phyloP scores from a whole-genome alignment of 2,113 vertebrate species.

The Cyprinodon brontotheroides region DNA sequence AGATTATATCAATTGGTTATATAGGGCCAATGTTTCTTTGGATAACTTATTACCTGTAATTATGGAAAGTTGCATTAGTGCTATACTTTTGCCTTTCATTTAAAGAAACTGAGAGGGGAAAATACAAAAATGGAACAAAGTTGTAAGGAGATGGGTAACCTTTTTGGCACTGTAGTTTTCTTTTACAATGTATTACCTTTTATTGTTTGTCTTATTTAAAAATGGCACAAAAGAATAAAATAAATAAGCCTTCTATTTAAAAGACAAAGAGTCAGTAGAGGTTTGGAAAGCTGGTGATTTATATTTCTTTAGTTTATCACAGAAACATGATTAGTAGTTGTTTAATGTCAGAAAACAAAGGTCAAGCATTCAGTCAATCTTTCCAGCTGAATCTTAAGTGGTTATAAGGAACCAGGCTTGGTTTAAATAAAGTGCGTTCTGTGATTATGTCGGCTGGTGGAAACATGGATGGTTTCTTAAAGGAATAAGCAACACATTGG shows the following conservation, averaged over 20 bases:
- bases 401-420: background rate
- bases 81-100: too few relatives aligned
- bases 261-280: background rate
- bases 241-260: too few relatives aligned
- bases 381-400: background rate
- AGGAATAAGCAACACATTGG: background rate
- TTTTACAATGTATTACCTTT: background rate
- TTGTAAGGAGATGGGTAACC: too few relatives aligned
- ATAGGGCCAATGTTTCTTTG: too few relatives aligned
- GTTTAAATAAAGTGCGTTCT: too few relatives aligned
- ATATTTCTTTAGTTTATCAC: background rate
- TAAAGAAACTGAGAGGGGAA: too few relatives aligned
- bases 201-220: too few relatives aligned
- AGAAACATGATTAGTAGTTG: background rate
- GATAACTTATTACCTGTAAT: too few relatives aligned
- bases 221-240: too few relatives aligned
- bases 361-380: background rate
- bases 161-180: background rate
- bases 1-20: too few relatives aligned
- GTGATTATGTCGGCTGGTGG: background rate
- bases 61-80: too few relatives aligned
- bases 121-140: too few relatives aligned
- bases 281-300: background rate
- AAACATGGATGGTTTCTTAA: background rate
- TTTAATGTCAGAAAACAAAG: background rate